Percentiles rank a stretch among this genome's conserved stretches.
Conservation (phyloP, 2,888 invertebrate species). For the Ceriagrion tenellum region DNA sequence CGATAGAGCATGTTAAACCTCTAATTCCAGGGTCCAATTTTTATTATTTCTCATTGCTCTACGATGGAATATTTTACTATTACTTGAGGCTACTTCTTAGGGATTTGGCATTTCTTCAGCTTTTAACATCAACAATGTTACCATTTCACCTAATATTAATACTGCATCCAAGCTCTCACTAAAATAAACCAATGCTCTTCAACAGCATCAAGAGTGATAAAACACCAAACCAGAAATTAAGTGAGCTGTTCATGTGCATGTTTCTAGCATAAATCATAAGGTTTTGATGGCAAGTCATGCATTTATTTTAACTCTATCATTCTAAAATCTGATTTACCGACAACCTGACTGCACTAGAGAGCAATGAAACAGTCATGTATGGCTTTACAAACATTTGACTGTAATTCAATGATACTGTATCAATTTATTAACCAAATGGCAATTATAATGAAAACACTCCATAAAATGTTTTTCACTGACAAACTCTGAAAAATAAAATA, state of each 20-base stretch:
- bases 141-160: neutral
- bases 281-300: neutral
- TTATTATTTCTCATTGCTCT: neutral
- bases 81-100: neutral
- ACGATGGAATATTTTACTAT: neutral
- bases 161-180: neutral
- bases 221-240: neutral
- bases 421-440: neutral
- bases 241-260: neutral
- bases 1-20: neutral
- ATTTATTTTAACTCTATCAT: neutral
- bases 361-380: neutral
- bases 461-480: neutral
- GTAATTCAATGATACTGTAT: neutral
- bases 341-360: neutral
- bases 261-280: neutral
- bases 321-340: neutral
- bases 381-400: neutral
- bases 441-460: neutral
- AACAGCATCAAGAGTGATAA: neutral
- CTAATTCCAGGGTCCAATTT: neutral
- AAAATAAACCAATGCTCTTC: neutral
- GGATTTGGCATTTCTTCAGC: neutral
- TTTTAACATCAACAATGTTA: neutral
- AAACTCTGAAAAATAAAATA: conserved; percentile 18